Base-by-base conservation (phyloP, 2,888 invertebrate species). In the Cremastinae sp. region DNA sequence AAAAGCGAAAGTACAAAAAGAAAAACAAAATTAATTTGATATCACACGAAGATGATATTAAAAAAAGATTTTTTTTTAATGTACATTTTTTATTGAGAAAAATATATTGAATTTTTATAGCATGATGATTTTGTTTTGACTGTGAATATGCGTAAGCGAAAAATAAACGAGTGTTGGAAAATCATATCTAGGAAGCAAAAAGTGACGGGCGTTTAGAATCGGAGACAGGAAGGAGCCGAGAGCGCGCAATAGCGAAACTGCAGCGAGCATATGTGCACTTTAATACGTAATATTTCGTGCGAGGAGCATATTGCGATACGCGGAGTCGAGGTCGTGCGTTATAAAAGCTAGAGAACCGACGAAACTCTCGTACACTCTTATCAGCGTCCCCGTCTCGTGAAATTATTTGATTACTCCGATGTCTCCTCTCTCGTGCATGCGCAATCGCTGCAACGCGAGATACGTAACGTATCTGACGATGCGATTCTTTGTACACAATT, bases 151-250 rank as follows among this genome's bases (percentile, higher is more conserved):
- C n/a, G n/a, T 28, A 28, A 28, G 2, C 5, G 49, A 7, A 68
- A 41, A 7, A 22, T 41, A n/a, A 14, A 55, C 14, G 43, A 58
- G 39, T 51, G 51, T 51, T 59, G 69, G 59, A 53, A 59, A 16
- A 53, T 43, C 39, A 45, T 58, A 28, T 58, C 35, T 3, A 73
- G 73, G 73, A 73, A 73, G 59, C 22, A 64, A 2, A 28, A 28
- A 28, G 53, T 49, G 16, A 53, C 45, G 45, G 37, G 59, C 58
- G 64, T 75, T 70, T 20, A n/a, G 37, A 75, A 51, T 41, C 55
- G 65, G 64, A 65, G 61, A 66, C 75, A 62, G 71, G 75, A 75
- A 75, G 71, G 66, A 14, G 59, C 74, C 39, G 53, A 56, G 28
- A 22, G 39, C 22, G 49, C 61, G 56, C 61, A 66, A 65, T 59